phyloP scores from a whole-genome alignment of 1,140 invertebrate genomes.

The Aphelenchoides fujianensis region DNA sequence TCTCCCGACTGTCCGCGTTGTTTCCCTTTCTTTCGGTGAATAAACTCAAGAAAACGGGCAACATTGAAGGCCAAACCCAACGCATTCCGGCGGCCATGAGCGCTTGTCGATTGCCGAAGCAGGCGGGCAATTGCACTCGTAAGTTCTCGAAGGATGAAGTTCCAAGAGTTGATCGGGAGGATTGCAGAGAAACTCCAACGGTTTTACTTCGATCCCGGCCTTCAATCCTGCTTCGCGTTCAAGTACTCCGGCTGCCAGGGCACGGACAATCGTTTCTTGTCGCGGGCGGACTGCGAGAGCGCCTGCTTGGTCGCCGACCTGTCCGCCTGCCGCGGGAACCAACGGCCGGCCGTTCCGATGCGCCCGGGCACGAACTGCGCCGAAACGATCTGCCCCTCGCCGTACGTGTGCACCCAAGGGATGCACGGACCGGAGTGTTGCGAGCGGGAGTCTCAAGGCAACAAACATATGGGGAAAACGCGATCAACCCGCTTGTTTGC shows the following conservation, averaged over 20 bases:
- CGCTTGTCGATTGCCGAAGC: conserved; percentile 6
- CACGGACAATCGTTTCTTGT: conserved; percentile 23
- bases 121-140: background rate
- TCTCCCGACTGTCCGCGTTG: background rate
- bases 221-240: conserved; percentile 24
- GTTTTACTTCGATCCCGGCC: conserved; percentile 13
- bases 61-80: background rate
- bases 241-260: conserved; percentile 23
- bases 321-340: conserved; percentile 4
- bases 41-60: no score
- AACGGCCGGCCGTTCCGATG: conserved; percentile 8
- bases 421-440: conserved; percentile 14
- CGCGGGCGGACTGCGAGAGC: conserved; percentile 12
- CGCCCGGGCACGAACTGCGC: background rate
- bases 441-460: background rate
- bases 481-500: background rate
- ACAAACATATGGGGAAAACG: no score
- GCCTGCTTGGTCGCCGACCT: background rate
- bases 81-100: conserved; percentile 3
- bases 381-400: background rate
- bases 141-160: background rate
- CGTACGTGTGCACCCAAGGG: background rate
- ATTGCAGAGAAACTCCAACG: conserved; percentile 12
- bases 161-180: background rate
- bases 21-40: background rate